These are phyloP conservation scores for Sebastes oblongus DNA, from an alignment of 2,797 vertebrate species.

Conservation along the genomic window DNA sequence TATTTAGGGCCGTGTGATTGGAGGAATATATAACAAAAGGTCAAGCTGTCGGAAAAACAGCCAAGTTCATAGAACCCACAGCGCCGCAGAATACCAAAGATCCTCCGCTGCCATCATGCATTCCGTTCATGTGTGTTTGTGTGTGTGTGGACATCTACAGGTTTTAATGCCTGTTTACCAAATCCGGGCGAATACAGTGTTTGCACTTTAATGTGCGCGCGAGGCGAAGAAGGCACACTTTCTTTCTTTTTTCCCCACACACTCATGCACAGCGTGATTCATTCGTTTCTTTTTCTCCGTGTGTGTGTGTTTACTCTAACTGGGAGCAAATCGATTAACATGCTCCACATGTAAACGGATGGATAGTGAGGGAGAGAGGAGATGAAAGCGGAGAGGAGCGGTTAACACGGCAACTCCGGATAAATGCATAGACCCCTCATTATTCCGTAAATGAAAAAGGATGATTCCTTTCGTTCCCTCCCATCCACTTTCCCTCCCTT, in stretches of 20 bases:
- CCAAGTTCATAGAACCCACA: constrained; percentile 43
- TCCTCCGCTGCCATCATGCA: constrained; percentile 19
- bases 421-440: constrained; percentile 62
- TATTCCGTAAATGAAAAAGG: constrained; percentile 62
- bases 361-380: constrained; percentile 31
- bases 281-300: constrained; percentile 18
- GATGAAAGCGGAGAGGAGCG: constrained; percentile 57
- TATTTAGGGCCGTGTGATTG: constrained; percentile 68
- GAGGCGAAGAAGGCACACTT: neutral
- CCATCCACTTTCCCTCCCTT: constrained; percentile 22
- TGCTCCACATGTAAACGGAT: constrained; percentile 60
- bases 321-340: constrained; percentile 67
- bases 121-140: constrained; percentile 1
- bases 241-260: neutral
- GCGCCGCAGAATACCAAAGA: constrained; percentile 61
- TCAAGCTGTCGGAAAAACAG: constrained; percentile 74
- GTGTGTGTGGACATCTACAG: constrained; percentile 1
- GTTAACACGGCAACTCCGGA: constrained; percentile 58
- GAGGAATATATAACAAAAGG: constrained; percentile 75
- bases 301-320: constrained; percentile 47
- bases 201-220: neutral
- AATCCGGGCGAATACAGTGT: neutral
- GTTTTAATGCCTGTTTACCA: constrained; percentile 9
- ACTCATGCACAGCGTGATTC: constrained; percentile 23
- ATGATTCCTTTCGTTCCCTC: constrained; percentile 25